These are phyloP conservation scores for Amiota mariae DNA, from an alignment of 2,888 invertebrate genomes.

Conservation along the genomic window DNA sequence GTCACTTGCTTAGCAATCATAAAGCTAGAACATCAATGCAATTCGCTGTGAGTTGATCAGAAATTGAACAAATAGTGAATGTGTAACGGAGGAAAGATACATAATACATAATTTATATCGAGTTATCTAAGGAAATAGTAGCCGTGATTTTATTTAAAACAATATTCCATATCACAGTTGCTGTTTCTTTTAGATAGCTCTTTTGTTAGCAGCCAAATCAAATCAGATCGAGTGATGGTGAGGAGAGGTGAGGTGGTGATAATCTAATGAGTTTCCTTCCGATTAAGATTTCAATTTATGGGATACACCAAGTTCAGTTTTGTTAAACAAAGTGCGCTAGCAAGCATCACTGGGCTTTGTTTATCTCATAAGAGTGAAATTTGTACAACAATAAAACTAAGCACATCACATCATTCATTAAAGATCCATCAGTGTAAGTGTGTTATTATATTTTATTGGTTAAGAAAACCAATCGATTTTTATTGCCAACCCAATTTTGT, in stretches of 20 bases:
- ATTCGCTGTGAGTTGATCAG: conserved; percentile 53
- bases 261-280: conserved; percentile 21
- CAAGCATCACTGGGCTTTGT: conserved; percentile 70
- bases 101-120: conserved; percentile 63
- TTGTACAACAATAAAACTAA: conserved; percentile 30
- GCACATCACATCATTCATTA: too few relatives aligned
- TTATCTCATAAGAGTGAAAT: conserved; percentile 70
- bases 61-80: neutral
- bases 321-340: conserved; percentile 47
- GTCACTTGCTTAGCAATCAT: conserved; percentile 61
- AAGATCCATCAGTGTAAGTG: too few relatives aligned
- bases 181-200: conserved; percentile 74
- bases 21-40: conserved; percentile 74
- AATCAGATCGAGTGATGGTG: neutral
- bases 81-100: neutral
- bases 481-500: conserved; percentile 7
- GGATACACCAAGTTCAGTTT: conserved; percentile 73
- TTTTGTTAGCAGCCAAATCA: conserved; percentile 69
- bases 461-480: neutral
- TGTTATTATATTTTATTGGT: too few relatives aligned
- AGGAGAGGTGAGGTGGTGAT: too few relatives aligned
- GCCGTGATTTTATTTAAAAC: conserved; percentile 71
- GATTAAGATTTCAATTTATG: conserved; percentile 67
- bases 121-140: conserved; percentile 74
- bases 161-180: conserved; percentile 72